Base-by-base conservation (phyloP, 1,140 invertebrate genomes). In the Sycophila sp. region DNA sequence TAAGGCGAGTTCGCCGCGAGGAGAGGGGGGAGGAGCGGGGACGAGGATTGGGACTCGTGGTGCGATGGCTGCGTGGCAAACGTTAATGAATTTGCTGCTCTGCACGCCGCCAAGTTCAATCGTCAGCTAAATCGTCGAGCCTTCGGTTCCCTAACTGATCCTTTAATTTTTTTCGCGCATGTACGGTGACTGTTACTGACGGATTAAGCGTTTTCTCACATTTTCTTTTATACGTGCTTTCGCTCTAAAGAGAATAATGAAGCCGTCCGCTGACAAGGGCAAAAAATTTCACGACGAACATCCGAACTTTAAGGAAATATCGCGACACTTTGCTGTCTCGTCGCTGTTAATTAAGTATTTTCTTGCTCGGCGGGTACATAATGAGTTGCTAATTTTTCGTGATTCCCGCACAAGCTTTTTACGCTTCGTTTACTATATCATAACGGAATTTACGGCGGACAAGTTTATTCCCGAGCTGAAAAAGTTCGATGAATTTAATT, bases 21-120 rank as follows among this genome's bases (percentile, higher is more conserved):
- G 75, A 80, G n/a, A 81, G 76, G 70, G 38, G 76, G 68, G 71
- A 72, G 72, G 71, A 73, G 24, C 11, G 74, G 74, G 74, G 66
- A 72, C 71, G 15, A 28, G 1, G 26, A 26, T 24, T 10, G 19
- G 2, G 24, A n/a, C 22, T 28, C 17, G 42, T 45, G 42, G 17
- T 47, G 4, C 42, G n/a, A n/a, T n/a, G n/a, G n/a, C n/a, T n/a
- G n/a, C 6, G 8, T 66, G n/a, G 17, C 56, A 68, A 76, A 81
- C 74, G 75, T 77, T 80, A 77, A 80, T 77, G 73, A 81, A 66
- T 47, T 28, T 22, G 42, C 42, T 10, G 19, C 28, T 28, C 24
- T n/a, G 24, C 22, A 53, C 34, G 49, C 53, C 19, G 36, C 36
- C 28, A 53, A 11, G 36, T 36, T 64, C n/a, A 10, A 30, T 1